These are phyloP conservation scores for Drosophila seguyi DNA, from an alignment of 1,140 invertebrate genomes.

Conservation along the genomic window DNA sequence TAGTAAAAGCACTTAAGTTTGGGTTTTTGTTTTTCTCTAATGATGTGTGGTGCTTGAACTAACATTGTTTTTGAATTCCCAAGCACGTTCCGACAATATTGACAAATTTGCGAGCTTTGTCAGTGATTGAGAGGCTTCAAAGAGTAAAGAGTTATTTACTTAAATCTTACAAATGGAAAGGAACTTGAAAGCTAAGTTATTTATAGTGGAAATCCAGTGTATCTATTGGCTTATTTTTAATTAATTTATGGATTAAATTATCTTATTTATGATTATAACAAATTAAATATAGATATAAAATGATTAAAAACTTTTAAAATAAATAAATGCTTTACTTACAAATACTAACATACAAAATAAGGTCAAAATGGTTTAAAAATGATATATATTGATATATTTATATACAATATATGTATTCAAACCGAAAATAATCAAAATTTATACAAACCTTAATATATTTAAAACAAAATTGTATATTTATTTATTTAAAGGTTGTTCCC, in stretches of 20 bases:
- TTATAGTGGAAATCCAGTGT: not conserved
- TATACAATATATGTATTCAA: no score
- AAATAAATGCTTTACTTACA: not conserved
- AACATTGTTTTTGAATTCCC: slow-evolving; percentile 5
- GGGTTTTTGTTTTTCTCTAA: not conserved
- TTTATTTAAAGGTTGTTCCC: not conserved
- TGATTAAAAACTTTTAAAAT: not conserved
- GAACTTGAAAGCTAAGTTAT: not conserved
- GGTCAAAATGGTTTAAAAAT: not conserved
- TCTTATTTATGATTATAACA: not conserved
- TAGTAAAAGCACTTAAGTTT: not conserved
- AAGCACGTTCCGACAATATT: slow-evolving; percentile 24
- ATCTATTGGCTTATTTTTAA: no score
- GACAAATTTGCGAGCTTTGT: not conserved
- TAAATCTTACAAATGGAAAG: not conserved
- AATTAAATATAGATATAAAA: not conserved
- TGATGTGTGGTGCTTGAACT: not conserved
- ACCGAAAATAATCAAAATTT: no score
- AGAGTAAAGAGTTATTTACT: not conserved
- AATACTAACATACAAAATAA: no score
- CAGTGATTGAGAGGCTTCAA: not conserved
- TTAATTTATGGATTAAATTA: not conserved
- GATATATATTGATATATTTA: not conserved
- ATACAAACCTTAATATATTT: not conserved
- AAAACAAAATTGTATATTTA: not conserved